phyloP scores from a whole-genome alignment of 2,113 vertebrate species.

The Clarias gariepinus region DNA sequence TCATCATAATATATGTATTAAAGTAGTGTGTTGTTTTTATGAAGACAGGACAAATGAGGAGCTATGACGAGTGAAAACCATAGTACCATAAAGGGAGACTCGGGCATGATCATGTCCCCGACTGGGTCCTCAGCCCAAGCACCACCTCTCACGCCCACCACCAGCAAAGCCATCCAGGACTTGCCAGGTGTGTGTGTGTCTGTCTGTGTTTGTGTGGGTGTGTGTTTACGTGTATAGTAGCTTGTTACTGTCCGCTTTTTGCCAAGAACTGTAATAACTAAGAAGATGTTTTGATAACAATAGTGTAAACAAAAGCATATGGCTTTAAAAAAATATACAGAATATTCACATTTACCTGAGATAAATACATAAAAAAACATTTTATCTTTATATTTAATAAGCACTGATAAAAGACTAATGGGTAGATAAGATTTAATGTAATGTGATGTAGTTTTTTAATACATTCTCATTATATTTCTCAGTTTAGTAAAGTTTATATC shows the following conservation, averaged over 20 bases:
- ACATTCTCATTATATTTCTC: neutral
- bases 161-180: slow-evolving; percentile 85
- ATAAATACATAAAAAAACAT: too few relatives aligned
- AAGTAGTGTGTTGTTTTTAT: neutral
- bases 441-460: neutral
- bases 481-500: neutral
- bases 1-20: neutral
- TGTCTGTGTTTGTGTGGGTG: neutral
- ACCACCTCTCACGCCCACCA: slow-evolving; percentile 86
- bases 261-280: neutral
- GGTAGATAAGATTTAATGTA: neutral
- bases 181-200: slow-evolving; percentile 83
- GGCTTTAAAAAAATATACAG: too few relatives aligned
- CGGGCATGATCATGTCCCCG: slow-evolving; percentile 82
- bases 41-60: slow-evolving; percentile 74
- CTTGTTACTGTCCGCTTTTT: neutral
- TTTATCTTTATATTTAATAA: neutral
- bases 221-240: neutral
- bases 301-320: neutral
- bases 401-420: neutral
- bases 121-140: slow-evolving; percentile 82
- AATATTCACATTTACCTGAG: neutral
- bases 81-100: slow-evolving; percentile 83
- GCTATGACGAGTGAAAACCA: slow-evolving; percentile 96
- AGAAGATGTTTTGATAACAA: neutral